A percentile compares a stretch with the other conserved stretches of the same genome.
Evolutionary conservation across 2,113 vertebrate genomes (phyloP).

Genomic region (Istiophorus platypterus): DNA sequence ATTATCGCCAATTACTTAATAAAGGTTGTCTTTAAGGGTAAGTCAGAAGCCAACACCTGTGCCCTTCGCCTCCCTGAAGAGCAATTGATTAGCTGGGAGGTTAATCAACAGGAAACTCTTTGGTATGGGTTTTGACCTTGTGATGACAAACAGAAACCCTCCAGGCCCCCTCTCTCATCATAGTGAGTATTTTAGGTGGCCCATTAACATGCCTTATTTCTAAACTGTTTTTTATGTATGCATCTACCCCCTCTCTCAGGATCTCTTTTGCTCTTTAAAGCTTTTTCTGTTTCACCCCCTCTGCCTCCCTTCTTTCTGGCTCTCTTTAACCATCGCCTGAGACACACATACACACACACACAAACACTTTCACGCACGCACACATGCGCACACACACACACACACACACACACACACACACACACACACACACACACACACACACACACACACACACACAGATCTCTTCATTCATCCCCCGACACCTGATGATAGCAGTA

Average conservation of each 20-base stretch:
- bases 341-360: background rate
- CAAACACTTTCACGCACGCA: too few relatives aligned
- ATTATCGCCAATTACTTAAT: conserved; percentile 54
- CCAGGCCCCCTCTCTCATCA: conserved; percentile 33
- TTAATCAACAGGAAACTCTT: conserved; percentile 67
- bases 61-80: conserved; percentile 48
- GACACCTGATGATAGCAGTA: conserved; percentile 44
- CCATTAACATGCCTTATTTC: conserved; percentile 53
- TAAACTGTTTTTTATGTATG: conserved; percentile 27
- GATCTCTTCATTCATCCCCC: conserved; percentile 25
- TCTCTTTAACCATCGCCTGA: background rate
- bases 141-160: conserved; percentile 66
- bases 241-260: background rate
- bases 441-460: background rate
- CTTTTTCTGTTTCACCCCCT: conserved; percentile 10
- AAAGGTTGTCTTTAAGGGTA: conserved; percentile 30
- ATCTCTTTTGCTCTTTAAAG: background rate
- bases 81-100: conserved; percentile 53
- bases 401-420: too few relatives aligned
- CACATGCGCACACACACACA: too few relatives aligned
- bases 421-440: background rate
- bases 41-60: conserved; percentile 10
- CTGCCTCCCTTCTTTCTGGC: background rate
- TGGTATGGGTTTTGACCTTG: conserved; percentile 37
- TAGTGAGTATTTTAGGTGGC: conserved; percentile 50